A percentile compares a stretch with the other conserved stretches of the same genome.
Conservation (phyloP, 2,888 invertebrate genomes). For the Anoplius nigerrimus region DNA sequence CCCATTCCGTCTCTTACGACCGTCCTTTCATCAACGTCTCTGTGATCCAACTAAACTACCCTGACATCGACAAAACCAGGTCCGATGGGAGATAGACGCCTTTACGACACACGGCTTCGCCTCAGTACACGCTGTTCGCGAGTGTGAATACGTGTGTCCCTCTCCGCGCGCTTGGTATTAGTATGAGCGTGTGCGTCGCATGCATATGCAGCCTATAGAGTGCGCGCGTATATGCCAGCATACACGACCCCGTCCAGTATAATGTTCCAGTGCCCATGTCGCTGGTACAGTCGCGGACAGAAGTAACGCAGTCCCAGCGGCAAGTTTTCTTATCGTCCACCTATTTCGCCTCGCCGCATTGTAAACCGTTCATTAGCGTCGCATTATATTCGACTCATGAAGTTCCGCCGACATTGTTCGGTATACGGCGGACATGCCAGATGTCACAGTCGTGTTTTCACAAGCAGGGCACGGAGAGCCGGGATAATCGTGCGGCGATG, state of each 20-base stretch:
- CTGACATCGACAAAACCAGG: constrained; percentile 40
- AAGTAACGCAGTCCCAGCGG: neutral
- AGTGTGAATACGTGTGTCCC: constrained; percentile 23
- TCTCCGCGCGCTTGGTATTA: neutral
- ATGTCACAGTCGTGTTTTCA: too few relatives aligned
- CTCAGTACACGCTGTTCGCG: constrained; percentile 7
- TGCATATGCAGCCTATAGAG: too few relatives aligned
- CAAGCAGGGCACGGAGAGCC: too few relatives aligned
- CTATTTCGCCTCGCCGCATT: too few relatives aligned
- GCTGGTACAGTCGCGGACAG: neutral
- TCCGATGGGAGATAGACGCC: constrained; percentile 45
- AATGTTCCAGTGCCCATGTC: neutral
- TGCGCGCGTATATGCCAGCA: too few relatives aligned
- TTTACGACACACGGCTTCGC: constrained; percentile 38
- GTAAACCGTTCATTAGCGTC: too few relatives aligned
- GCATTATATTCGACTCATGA: too few relatives aligned
- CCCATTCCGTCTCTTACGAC: constrained; percentile 31
- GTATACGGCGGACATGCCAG: too few relatives aligned
- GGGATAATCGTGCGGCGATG: too few relatives aligned
- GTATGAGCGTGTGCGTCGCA: constrained; percentile 5
- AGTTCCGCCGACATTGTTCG: too few relatives aligned
- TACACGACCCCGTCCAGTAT: too few relatives aligned
- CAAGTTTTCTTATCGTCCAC: too few relatives aligned
- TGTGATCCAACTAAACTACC: constrained; percentile 43
- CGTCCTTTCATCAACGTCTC: constrained; percentile 48